These are phyloP conservation scores for Cheilosia variabilis DNA, from an alignment of 2,888 invertebrate genomes.

Conservation along the genomic window DNA sequence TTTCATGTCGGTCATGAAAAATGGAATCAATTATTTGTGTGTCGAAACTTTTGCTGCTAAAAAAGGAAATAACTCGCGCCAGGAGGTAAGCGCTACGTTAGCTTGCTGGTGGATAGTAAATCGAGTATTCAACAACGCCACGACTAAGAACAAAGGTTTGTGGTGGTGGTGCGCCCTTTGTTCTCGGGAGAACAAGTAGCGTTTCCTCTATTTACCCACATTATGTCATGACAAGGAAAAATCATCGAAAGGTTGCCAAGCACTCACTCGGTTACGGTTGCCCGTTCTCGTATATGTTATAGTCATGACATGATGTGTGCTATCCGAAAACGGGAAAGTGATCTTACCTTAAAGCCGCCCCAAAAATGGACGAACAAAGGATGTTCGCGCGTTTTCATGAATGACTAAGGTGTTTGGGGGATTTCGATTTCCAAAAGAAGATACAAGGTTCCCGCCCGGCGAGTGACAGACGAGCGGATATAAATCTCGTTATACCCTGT, in stretches of 20 bases:
- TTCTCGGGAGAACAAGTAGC: constrained; percentile 44
- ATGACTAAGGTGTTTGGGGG: constrained; percentile 60
- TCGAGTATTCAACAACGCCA: constrained; percentile 7
- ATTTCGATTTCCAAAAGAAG: constrained; percentile 60
- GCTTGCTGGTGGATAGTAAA: constrained; percentile 1
- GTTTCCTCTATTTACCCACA: constrained; percentile 41
- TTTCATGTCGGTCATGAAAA: constrained; percentile 73
- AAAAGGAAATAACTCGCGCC: constrained; percentile 64
- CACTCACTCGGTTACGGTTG: too few species aligned
- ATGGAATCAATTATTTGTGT: constrained; percentile 74
- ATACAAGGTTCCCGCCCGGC: constrained; percentile 34
- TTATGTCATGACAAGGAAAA: constrained; percentile 67
- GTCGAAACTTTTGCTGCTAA: constrained; percentile 61
- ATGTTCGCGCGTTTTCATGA: constrained; percentile 41
- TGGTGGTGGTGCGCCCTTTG: constrained; percentile 46
- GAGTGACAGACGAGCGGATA: constrained; percentile 60
- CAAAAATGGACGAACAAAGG: constrained; percentile 58
- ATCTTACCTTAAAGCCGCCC: constrained; percentile 43
- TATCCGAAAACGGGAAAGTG: constrained; percentile 72
- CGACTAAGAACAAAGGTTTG: constrained; percentile 62
- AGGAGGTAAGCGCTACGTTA: constrained; percentile 1
- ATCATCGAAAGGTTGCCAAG: constrained; percentile 53
- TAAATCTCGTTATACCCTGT: constrained; percentile 42
- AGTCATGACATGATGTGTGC: background rate
- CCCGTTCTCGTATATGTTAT: background rate